phyloP scores from a whole-genome alignment of 2,888 invertebrate genomes.

The Salticus scenicus region DNA sequence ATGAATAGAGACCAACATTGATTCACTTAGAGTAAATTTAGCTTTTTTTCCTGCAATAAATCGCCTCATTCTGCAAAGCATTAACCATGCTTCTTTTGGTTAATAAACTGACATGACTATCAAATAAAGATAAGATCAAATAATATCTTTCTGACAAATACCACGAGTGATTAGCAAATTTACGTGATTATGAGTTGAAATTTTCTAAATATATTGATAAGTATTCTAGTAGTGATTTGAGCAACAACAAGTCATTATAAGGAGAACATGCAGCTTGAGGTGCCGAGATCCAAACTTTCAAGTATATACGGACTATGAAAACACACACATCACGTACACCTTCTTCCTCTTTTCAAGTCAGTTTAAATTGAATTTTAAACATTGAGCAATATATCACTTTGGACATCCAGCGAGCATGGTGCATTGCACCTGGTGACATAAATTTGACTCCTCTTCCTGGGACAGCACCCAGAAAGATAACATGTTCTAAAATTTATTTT shows the following conservation, averaged over 20 bases:
- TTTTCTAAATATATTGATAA: constrained; percentile 5
- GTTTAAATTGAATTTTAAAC: neutral
- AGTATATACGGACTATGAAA: constrained; percentile 26
- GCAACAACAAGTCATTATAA: neutral
- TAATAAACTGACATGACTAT: neutral
- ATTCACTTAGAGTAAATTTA: neutral
- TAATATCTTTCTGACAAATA: constrained; percentile 9
- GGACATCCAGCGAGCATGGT: neutral
- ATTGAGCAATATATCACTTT: neutral
- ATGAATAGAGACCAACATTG: neutral
- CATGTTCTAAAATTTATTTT: neutral
- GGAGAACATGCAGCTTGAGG: constrained; percentile 33
- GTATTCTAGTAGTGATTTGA: constrained; percentile 17
- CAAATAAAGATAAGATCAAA: constrained; percentile 2
- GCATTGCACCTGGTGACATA: constrained; percentile 2
- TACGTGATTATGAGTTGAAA: neutral
- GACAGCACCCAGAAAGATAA: constrained; percentile 12
- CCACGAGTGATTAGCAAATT: constrained; percentile 15
- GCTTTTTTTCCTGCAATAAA: neutral
- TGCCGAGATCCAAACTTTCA: constrained; percentile 28
- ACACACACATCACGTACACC: neutral
- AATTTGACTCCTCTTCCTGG: constrained; percentile 3
- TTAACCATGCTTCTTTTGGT: neutral
- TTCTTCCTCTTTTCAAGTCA: constrained; percentile 8
- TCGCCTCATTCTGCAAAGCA: constrained; percentile 1